Percentiles rank a stretch among this genome's conserved stretches.
phyloP scores from a whole-genome alignment of 2,888 invertebrate genomes.

The Andrena dorsata region DNA sequence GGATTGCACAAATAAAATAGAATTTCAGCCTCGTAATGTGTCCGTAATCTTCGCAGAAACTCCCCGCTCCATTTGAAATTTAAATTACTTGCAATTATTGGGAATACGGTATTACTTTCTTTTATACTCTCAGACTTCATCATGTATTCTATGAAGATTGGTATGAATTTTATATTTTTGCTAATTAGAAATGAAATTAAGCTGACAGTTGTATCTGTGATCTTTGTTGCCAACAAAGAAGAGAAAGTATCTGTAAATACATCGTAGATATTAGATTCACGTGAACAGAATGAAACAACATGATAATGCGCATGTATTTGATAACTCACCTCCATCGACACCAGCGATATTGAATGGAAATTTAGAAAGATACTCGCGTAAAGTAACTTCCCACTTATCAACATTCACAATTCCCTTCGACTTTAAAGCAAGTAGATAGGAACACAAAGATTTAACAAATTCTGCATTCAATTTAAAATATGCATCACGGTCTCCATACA shows the following conservation, averaged over 20 bases:
- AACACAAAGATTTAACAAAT: slow-evolving; percentile 71
- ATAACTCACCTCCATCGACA: slow-evolving; percentile 86
- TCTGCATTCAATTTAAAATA: slow-evolving; percentile 62
- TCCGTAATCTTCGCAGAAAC: slow-evolving; percentile 86
- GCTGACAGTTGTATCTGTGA: slow-evolving; percentile 85
- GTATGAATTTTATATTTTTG: slow-evolving; percentile 85
- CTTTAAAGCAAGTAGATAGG: slow-evolving; percentile 72
- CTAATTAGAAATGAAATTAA: slow-evolving; percentile 87
- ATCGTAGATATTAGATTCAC: not conserved
- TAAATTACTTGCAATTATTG: slow-evolving; percentile 86
- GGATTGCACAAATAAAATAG: slow-evolving; percentile 84
- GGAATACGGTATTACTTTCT: slow-evolving; percentile 88
- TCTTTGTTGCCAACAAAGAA: slow-evolving; percentile 65
- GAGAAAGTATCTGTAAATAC: slow-evolving; percentile 73
- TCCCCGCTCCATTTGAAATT: slow-evolving; percentile 84
- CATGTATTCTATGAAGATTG: slow-evolving; percentile 85
- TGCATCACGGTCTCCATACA: too few relatives aligned
- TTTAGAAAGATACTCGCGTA: slow-evolving; percentile 87
- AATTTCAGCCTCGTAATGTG: slow-evolving; percentile 88
- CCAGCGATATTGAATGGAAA: slow-evolving; percentile 87
- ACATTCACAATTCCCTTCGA: slow-evolving; percentile 73
- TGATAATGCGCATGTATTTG: not conserved
- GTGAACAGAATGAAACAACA: slow-evolving; percentile 20
- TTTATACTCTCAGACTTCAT: slow-evolving; percentile 84
- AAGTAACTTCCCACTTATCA: slow-evolving; percentile 86